phyloP scores from a whole-genome alignment of 2,113 vertebrate genomes.

The Prionailurus viverrinus region DNA sequence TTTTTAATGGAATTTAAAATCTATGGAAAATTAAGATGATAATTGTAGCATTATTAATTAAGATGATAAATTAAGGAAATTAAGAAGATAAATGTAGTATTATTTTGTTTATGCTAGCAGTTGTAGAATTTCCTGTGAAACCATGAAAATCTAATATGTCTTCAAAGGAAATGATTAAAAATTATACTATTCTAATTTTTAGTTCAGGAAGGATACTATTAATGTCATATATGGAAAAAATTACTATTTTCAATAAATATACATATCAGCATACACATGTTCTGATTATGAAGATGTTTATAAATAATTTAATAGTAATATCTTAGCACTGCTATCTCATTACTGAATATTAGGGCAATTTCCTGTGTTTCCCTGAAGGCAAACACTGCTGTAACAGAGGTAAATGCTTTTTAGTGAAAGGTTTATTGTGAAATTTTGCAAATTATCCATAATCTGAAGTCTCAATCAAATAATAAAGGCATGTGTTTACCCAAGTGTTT shows the following conservation, averaged over 20 bases:
- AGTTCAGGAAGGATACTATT: neutral
- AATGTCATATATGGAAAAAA: neutral
- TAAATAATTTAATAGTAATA: slow-evolving; percentile 14
- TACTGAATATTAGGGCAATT: neutral
- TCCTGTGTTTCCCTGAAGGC: neutral
- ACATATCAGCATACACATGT: neutral
- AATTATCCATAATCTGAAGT: neutral
- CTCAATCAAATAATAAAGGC: neutral
- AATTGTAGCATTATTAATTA: neutral
- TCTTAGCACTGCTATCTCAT: neutral
- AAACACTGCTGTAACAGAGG: neutral
- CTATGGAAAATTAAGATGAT: slow-evolving; percentile 8
- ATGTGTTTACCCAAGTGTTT: neutral
- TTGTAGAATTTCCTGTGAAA: neutral
- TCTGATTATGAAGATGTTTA: neutral
- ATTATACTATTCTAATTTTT: neutral
- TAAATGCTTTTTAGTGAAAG: neutral
- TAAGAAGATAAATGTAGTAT: neutral
- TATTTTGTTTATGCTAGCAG: neutral
- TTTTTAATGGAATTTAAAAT: neutral
- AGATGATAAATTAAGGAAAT: neutral
- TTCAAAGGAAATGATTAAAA: neutral
- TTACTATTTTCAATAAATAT: neutral
- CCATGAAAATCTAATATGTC: neutral
- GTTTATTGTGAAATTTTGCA: neutral